A percentile compares a stretch with the other conserved stretches of the same genome.
Evolutionary conservation across 2,797 vertebrate genomes (phyloP).

Genomic region (Hypotaenidia philippensis): DNA sequence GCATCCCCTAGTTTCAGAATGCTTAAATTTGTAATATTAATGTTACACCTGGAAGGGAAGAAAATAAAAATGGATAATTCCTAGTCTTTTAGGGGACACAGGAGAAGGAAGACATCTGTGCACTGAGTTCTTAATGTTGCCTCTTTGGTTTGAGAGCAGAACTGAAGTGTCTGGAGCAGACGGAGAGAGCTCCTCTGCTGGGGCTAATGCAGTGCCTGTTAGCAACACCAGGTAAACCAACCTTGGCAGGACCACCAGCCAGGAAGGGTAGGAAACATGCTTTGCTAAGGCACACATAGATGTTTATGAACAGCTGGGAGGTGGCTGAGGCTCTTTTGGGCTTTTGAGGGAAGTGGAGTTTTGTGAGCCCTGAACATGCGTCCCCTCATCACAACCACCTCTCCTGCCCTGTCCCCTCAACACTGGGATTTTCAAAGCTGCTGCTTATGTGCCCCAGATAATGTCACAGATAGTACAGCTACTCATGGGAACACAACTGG

Average conservation of each 20-base stretch:
- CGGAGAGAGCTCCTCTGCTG: neutral
- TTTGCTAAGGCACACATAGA: neutral
- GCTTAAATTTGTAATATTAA: neutral
- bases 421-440: neutral
- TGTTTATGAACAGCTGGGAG: neutral
- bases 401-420: neutral
- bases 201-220: neutral
- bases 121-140: neutral
- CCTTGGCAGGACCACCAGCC: neutral
- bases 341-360: neutral
- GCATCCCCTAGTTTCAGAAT: neutral
- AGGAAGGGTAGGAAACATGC: neutral
- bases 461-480: neutral
- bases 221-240: neutral
- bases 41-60: neutral
- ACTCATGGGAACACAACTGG: neutral
- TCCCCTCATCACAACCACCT: rapidly evolving
- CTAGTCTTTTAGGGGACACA: neutral
- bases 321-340: neutral
- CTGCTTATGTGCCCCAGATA: neutral
- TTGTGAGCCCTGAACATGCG: neutral
- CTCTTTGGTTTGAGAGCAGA: neutral
- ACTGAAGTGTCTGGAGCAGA: neutral
- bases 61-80: neutral
- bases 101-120: neutral